These are phyloP conservation scores for Pipa parva DNA, from an alignment of 2,113 vertebrate genomes.

Conservation along the genomic window DNA sequence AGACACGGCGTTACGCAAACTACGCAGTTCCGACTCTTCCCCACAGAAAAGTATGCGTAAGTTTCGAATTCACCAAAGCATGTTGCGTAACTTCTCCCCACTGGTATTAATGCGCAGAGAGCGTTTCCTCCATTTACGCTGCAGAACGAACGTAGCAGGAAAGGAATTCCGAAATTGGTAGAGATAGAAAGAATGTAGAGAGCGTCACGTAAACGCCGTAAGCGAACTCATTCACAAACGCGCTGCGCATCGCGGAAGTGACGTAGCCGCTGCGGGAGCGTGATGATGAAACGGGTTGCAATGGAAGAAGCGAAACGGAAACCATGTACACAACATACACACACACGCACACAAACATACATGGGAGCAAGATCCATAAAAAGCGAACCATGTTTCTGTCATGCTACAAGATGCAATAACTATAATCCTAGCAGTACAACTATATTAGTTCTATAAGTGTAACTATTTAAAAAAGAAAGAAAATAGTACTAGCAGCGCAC, in stretches of 20 bases:
- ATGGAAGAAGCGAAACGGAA: not conserved
- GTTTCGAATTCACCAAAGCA: constrained; percentile 5
- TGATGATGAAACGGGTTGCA: constrained; percentile 27
- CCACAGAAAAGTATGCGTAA: not conserved
- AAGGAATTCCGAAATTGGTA: not conserved
- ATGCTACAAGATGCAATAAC: too few relatives aligned
- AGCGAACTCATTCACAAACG: not conserved
- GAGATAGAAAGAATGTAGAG: not conserved
- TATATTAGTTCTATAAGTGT: too few relatives aligned
- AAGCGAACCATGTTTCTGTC: too few relatives aligned
- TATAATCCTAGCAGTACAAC: too few relatives aligned
- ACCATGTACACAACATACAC: not conserved
- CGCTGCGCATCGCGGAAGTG: constrained; percentile 3
- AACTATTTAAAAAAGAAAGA: too few relatives aligned
- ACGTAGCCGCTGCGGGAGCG: constrained; percentile 24
- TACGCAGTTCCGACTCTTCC: not conserved
- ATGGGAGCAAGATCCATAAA: too few relatives aligned
- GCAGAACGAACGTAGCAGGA: constrained; percentile 6
- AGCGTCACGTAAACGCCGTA: constrained; percentile 20
- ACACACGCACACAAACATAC: too few relatives aligned
- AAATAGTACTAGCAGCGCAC: too few relatives aligned
- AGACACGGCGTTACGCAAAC: constrained; percentile 35
- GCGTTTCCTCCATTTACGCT: constrained; percentile 1
- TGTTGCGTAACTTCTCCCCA: constrained; percentile 2
- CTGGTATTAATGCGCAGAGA: not conserved